Evolutionary conservation across 1,140 invertebrate genomes (phyloP).

Genomic region (Lamellibrachia luymesi): DNA sequence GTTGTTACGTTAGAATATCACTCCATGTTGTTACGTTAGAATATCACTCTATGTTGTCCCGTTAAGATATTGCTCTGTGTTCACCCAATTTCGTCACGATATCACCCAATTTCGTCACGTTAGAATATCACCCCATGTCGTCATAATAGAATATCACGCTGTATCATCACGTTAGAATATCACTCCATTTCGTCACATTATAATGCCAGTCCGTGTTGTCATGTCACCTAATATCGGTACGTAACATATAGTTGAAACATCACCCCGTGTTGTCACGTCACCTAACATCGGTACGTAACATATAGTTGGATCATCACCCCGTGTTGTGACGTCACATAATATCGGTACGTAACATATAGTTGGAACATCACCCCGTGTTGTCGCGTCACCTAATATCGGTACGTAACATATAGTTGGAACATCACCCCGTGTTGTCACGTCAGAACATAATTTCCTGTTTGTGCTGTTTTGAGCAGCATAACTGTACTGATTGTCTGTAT

Average conservation of each 20-base stretch:
- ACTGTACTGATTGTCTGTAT: neutral
- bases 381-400: neutral
- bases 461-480: neutral
- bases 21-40: neutral
- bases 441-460: neutral
- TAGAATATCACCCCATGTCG: neutral
- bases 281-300: too few species aligned
- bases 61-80: neutral
- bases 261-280: too few species aligned
- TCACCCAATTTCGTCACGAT: neutral
- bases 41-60: neutral
- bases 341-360: neutral
- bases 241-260: too few species aligned
- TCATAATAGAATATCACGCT: neutral
- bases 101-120: neutral
- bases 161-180: neutral
- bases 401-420: neutral
- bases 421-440: neutral
- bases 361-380: neutral
- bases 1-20: neutral
- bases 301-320: too few species aligned
- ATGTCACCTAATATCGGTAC: too few species aligned
- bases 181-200: neutral
- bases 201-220: too few species aligned
- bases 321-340: neutral